These are phyloP conservation scores for Lanistes nyassanus DNA, from an alignment of 1,140 invertebrate species.

Conservation along the genomic window DNA sequence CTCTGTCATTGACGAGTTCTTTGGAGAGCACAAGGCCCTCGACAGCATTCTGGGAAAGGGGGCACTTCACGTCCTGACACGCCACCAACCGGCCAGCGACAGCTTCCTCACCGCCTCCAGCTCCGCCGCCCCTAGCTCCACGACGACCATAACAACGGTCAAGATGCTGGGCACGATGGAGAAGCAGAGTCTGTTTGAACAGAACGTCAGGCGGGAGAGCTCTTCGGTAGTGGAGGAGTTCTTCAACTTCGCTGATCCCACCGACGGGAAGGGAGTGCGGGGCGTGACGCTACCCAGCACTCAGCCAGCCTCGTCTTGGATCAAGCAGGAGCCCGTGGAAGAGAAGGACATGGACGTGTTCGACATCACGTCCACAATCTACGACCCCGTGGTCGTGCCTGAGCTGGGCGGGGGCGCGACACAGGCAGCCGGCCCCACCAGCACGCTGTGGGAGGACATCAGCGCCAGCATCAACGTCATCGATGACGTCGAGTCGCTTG, in stretches of 20 bases:
- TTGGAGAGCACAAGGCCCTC: constrained; percentile 58
- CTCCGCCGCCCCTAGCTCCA: constrained; percentile 12
- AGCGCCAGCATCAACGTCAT: constrained; percentile 56
- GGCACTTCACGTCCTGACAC: constrained; percentile 29
- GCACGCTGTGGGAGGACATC: constrained; percentile 61
- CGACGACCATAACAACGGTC: neutral
- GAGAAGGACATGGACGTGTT: constrained; percentile 43
- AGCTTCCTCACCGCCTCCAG: neutral
- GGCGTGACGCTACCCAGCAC: no score
- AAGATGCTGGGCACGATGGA: constrained; percentile 32
- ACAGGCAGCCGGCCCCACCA: constrained; percentile 25
- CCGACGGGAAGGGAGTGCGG: neutral
- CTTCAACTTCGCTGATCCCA: constrained; percentile 64
- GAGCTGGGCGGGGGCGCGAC: neutral
- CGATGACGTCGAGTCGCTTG: constrained; percentile 28
- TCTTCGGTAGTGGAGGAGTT: constrained; percentile 77
- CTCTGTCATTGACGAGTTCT: constrained; percentile 78
- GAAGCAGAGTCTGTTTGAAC: constrained; percentile 28
- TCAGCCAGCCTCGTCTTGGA: constrained; percentile 6
- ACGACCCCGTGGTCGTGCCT: constrained; percentile 30
- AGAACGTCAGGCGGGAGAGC: constrained; percentile 71
- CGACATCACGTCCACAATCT: constrained; percentile 49
- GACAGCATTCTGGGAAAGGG: neutral
- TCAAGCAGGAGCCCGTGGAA: constrained; percentile 37
- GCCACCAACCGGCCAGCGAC: constrained; percentile 32